Evolutionary conservation across 2,888 invertebrate species (phyloP).

Genomic region (Augiades crinisus): DNA sequence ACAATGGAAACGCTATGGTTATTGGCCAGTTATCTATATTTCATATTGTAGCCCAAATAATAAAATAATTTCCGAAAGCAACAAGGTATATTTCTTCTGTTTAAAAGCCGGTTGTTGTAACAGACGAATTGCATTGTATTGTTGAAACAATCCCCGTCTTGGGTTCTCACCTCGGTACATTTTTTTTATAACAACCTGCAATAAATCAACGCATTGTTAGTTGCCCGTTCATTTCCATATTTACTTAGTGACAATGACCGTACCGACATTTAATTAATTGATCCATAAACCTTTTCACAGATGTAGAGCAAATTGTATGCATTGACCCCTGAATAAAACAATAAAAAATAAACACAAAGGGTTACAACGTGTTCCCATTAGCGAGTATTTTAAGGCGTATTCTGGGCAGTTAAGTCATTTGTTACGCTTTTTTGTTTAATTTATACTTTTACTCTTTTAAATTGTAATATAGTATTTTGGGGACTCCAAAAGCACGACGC

Average conservation of each 20-base stretch:
- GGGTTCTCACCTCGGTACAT: conserved; percentile 68
- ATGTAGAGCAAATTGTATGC: conserved; percentile 63
- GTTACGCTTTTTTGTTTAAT: conserved; percentile 66
- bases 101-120: conserved; percentile 11
- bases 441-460: conserved; percentile 47
- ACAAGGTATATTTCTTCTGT: conserved; percentile 6
- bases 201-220: conserved; percentile 78
- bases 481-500: conserved; percentile 10
- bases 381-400: conserved; percentile 61
- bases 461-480: conserved; percentile 20
- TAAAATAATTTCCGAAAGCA: conserved; percentile 4
- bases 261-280: conserved; percentile 79
- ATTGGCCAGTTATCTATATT: too few species aligned
- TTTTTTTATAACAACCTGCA: conserved; percentile 51
- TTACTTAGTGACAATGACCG: conserved; percentile 77
- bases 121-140: conserved; percentile 15
- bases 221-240: conserved; percentile 71
- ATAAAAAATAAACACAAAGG: conserved; percentile 68
- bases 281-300: conserved; percentile 77
- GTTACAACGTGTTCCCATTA: conserved; percentile 74
- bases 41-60: too few species aligned
- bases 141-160: conserved; percentile 28
- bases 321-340: conserved; percentile 78
- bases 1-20: too few species aligned
- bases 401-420: conserved; percentile 70